These are phyloP conservation scores for Tupaia tana DNA, from an alignment of 2,113 vertebrate species.

Conservation along the genomic window DNA sequence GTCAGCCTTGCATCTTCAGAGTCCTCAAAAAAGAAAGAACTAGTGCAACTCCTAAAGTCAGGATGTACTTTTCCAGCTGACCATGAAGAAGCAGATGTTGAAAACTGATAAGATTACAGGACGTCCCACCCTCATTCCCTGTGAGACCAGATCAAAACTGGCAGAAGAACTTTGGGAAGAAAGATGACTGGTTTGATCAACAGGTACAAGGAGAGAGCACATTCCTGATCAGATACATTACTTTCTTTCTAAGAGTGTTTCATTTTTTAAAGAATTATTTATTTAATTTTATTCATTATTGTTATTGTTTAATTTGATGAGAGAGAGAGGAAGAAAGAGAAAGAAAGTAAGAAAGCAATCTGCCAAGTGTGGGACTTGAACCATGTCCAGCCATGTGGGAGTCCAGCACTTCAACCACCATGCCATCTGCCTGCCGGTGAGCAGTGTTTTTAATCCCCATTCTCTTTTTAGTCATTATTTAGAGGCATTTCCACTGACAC, in stretches of 20 bases:
- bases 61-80: neutral
- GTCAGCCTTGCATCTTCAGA: neutral
- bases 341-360: no score
- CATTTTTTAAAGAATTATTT: no score
- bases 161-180: neutral
- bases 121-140: rapidly evolving
- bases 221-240: neutral
- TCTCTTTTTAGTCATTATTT: neutral
- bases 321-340: no score
- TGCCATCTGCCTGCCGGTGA: no score
- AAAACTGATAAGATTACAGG: neutral
- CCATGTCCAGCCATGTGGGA: no score
- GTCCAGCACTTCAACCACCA: no score
- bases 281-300: no score
- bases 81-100: neutral
- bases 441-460: neutral
- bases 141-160: neutral
- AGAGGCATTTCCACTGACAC: neutral
- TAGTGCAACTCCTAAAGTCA: rapidly evolving
- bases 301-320: no score
- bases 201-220: neutral
- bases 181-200: neutral
- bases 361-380: no score
- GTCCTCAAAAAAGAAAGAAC: no score
- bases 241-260: neutral